Base-by-base conservation (phyloP, 2,113 vertebrate species). In the Pygathrix nemaeus region DNA sequence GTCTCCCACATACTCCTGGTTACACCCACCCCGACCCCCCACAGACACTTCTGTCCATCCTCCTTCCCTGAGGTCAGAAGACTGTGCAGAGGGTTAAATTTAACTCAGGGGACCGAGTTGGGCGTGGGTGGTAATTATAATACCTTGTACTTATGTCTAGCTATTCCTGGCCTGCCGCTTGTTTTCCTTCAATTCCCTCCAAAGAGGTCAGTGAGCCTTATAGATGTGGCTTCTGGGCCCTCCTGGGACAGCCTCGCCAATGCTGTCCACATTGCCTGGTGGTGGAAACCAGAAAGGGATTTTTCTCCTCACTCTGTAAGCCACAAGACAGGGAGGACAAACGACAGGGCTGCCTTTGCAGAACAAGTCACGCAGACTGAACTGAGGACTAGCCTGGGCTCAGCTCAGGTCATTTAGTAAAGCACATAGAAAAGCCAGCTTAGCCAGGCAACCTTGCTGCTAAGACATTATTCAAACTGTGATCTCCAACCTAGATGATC, bases 71-170 rank as follows among this genome's bases (percentile, higher is more conserved):
- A 90, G 70, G 94, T 82, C 82, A 88, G 79, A 88, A 96, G 70
- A 52, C 61, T 52, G 13, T 25, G 61, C 16, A 6, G 61, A 97
- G 85, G 50, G 88, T 75, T 92, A 94, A 61, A 48, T 91, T 93
- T 95, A 96, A 94, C 94, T 81, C 92, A 86, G 80, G 94, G 79
- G 97, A 92, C 0, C 6, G 90, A 66, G 92, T 14, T 93, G 97
- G 97, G 96, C 91, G 97, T 94, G 93, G 93, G 61, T 45, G 83
- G 98, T 88, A 97, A 98, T 98, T 97, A 97, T 32, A 78, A 97
- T 96, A 94, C 98, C 97, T 98, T 82, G 93, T 97, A 94, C 94
- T 98, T 97, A 97, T 76, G 97, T 72, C 97, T 94, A 64, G 97
- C 93, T 98, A 98, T 98, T 98, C 96, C 97, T 96, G 91, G 94